phyloP scores from a whole-genome alignment of 2,888 invertebrate species.

The Yponomeuta cagnagella region DNA sequence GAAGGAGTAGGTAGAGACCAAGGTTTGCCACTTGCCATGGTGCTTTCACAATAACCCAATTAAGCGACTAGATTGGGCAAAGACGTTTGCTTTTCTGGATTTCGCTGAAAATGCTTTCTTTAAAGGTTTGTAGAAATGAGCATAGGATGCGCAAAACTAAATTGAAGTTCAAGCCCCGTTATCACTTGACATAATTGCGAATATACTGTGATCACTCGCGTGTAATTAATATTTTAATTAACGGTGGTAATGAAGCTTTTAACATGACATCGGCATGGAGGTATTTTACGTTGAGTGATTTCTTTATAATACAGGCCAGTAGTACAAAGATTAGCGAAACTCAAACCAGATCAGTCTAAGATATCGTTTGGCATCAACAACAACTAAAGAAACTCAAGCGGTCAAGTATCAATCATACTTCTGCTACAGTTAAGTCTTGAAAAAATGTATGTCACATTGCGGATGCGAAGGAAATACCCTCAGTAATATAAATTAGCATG shows the following conservation, averaged over 20 bases:
- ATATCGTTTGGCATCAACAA: constrained; percentile 27
- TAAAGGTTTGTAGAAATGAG: too few species aligned
- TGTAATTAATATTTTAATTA: neutral
- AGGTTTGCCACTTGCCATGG: too few species aligned
- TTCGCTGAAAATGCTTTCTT: neutral
- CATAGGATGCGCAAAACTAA: too few species aligned
- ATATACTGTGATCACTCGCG: neutral
- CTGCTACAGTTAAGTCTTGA: constrained; percentile 67
- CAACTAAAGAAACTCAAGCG: constrained; percentile 53
- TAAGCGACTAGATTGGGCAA: too few species aligned
- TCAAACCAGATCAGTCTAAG: constrained; percentile 6
- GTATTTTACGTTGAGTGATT: constrained; percentile 2
- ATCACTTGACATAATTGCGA: neutral
- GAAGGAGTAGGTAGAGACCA: too few species aligned
- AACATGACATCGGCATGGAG: neutral
- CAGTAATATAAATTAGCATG: constrained; percentile 69
- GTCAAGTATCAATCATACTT: constrained; percentile 72
- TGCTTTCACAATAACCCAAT: too few species aligned
- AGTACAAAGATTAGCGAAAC: constrained; percentile 9
- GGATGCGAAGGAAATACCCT: constrained; percentile 69
- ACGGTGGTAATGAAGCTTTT: constrained; percentile 5
- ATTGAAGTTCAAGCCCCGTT: too few species aligned
- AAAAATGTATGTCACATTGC: constrained; percentile 72
- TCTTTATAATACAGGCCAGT: constrained; percentile 7
- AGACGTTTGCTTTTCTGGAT: too few species aligned